Evolutionary conservation across 2,113 vertebrate species (phyloP), one percentile per base, ranked within the genome.

Genomic region (Psettodes erumei): DNA sequence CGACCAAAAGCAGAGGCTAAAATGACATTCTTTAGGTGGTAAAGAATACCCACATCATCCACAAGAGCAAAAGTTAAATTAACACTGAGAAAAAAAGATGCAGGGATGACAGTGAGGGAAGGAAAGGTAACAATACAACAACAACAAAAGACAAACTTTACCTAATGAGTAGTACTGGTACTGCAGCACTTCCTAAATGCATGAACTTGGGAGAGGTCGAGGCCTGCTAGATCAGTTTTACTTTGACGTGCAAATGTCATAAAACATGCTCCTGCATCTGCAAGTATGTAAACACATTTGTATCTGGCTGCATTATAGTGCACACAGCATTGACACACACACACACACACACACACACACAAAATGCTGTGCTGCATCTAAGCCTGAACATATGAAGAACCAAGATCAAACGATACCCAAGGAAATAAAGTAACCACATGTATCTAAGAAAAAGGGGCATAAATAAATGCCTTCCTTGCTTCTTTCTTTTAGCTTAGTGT

Each of bases 131-230:
- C n/a, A n/a, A 16, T 32, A 4, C n/a, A 23, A 61, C 2, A 61
- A 84, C 71, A 73, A 65, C 68, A 89, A 88, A 88, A 88, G 79
- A 87, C 42, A 71, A 85, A 74, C 67, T 64, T 5, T 32, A 7
- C 37, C 16, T 45, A 12, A 61, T 35, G 2, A 43, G 59, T 21
- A 54, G 28, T 4, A 28, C 42, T 85, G 8, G 0, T 37, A 10
- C 21, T 50, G 65, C 21, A 38, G 30, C 59, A 74, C 86, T 91
- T 90, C 89, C 77, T 15, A 73, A 75, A 88, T 71, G 56, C 76
- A 72, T 28, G 30, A 35, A 59, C 25, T 13, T 15, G 18, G 7
- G n/a, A 60, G 23, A 50, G 23, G 25, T 63, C 25, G 6, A 32
- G 19, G 16, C 2, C 64, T 50, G 30, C 64, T 18, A 1, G 3